These are phyloP conservation scores for Hydropsyche tenuis DNA, from an alignment of 1,140 invertebrate species.

Conservation along the genomic window DNA sequence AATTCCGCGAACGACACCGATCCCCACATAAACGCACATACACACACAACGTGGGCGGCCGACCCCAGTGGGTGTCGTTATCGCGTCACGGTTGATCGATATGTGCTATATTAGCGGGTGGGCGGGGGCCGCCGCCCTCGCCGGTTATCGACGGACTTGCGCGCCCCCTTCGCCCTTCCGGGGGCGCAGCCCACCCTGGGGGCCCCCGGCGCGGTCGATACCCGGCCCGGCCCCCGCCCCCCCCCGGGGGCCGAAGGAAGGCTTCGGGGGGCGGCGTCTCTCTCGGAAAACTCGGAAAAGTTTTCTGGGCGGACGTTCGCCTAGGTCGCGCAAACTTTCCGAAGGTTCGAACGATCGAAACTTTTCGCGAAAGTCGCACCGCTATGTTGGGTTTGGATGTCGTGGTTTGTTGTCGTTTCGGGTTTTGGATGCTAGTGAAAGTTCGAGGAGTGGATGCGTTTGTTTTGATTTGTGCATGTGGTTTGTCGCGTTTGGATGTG, in stretches of 20 bases:
- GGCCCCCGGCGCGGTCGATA: slow-evolving; percentile 14
- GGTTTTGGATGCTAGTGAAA: too few relatives aligned
- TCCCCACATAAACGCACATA: too few relatives aligned
- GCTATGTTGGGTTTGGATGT: too few relatives aligned
- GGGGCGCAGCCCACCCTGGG: background rate
- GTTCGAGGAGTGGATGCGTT: too few relatives aligned
- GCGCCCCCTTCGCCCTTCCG: slow-evolving; percentile 8
- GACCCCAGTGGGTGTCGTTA: slow-evolving; percentile 1
- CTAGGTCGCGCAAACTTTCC: slow-evolving; percentile 7
- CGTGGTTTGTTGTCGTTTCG: too few relatives aligned
- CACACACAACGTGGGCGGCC: background rate
- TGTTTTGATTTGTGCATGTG: background rate
- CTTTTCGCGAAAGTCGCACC: too few relatives aligned
- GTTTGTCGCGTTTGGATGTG: background rate
- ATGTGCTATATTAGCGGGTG: slow-evolving; percentile 6
- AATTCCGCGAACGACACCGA: too few relatives aligned
- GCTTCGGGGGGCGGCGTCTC: too few relatives aligned
- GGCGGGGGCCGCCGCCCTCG: slow-evolving; percentile 14
- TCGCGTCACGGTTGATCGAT: slow-evolving; percentile 26
- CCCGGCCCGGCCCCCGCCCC: background rate
- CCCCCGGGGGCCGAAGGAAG: too few relatives aligned
- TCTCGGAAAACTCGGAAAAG: background rate
- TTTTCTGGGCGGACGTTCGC: background rate
- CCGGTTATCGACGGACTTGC: slow-evolving; percentile 30
- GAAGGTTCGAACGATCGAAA: background rate